Evolutionary conservation across 2,113 vertebrate species (phyloP).

Genomic region (Hydropotes inermis): DNA sequence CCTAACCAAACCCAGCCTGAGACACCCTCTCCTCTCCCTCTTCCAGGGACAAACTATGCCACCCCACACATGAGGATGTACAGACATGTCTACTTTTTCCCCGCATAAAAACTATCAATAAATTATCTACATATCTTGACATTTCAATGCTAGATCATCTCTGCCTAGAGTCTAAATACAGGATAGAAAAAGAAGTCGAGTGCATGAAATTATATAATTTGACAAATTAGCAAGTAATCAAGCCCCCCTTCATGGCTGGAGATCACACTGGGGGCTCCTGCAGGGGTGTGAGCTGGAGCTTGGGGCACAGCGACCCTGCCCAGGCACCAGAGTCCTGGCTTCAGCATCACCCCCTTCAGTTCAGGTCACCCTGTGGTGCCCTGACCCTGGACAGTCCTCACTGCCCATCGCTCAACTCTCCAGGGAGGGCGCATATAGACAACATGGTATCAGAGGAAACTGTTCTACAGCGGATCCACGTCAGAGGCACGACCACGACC

Average conservation of each 20-base stretch:
- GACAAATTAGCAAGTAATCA: neutral
- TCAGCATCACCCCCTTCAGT: neutral
- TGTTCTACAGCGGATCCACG: neutral
- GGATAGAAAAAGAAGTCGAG: neutral
- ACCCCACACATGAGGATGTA: neutral
- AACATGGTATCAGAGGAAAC: neutral
- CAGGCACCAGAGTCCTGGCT: neutral
- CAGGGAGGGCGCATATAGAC: neutral
- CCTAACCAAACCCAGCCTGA: neutral
- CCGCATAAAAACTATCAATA: neutral
- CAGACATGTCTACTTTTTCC: neutral
- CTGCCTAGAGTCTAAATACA: neutral
- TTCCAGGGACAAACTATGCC: neutral
- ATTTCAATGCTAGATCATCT: neutral
- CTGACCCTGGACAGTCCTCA: neutral
- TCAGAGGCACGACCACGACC: neutral
- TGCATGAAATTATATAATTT: neutral
- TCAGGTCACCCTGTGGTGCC: neutral
- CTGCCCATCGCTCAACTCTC: neutral
- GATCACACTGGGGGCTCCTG: neutral
- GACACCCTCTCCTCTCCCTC: neutral
- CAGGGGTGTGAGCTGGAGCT: neutral
- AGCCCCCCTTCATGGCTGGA: neutral
- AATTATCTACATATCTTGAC: neutral
- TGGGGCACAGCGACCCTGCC: neutral